These are phyloP conservation scores for Automeris io DNA, from an alignment of 2,888 invertebrate species.

Conservation along the genomic window DNA sequence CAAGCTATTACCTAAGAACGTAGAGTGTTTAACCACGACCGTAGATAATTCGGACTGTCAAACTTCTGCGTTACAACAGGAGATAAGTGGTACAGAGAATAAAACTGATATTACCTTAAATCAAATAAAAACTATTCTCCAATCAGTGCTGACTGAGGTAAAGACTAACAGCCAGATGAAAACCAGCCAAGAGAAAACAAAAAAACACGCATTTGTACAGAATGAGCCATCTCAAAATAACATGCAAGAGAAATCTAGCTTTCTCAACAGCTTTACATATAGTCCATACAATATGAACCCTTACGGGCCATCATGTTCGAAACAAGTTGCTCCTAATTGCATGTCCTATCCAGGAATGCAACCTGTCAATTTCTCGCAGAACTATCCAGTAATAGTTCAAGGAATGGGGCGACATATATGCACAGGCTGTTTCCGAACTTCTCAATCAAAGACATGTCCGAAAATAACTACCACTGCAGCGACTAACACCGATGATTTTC, in stretches of 20 bases:
- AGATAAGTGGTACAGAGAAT: conserved; percentile 22
- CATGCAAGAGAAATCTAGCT: conserved; percentile 34
- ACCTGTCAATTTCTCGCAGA: conserved; percentile 37
- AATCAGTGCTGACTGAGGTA: conserved; percentile 55
- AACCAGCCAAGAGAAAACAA: conserved; percentile 24
- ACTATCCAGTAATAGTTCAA: conserved; percentile 50
- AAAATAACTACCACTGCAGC: conserved; percentile 26
- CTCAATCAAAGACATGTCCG: conserved; percentile 14
- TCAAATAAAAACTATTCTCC: conserved; percentile 58
- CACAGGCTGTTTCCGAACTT: conserved; percentile 32
- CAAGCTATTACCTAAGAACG: conserved; percentile 23
- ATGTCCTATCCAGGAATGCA: conserved; percentile 27
- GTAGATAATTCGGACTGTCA: conserved; percentile 36
- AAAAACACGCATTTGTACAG: conserved; percentile 51
- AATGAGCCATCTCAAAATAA: conserved; percentile 42
- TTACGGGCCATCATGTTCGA: conserved; percentile 36
- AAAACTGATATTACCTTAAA: conserved; percentile 52
- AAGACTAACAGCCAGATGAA: conserved; percentile 40
- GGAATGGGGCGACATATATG: conserved; percentile 34
- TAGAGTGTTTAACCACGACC: conserved; percentile 30
- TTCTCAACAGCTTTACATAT: conserved; percentile 46
- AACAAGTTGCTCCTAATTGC: conserved; percentile 26
- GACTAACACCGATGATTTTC: conserved; percentile 44
- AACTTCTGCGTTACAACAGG: conserved; percentile 22
- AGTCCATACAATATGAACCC: conserved; percentile 41